Percentiles rank a stretch among this genome's conserved stretches.
Conservation (phyloP, 2,888 invertebrate species). For the Tromatobia lineatoria region DNA sequence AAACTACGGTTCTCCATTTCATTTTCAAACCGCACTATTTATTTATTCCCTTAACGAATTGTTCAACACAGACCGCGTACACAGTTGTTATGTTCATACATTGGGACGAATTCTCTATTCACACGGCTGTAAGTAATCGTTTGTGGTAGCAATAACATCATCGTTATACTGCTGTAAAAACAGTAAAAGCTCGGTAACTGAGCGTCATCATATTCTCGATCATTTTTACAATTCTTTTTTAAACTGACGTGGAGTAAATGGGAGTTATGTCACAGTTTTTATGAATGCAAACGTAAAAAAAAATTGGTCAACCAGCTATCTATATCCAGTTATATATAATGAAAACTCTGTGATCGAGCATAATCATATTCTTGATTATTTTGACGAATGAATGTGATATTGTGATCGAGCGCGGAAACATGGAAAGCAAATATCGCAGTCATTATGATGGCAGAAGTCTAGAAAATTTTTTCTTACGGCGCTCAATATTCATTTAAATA, state of each 20-base stretch:
- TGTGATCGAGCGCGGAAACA: no score
- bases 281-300: neutral
- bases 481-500: neutral
- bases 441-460: no score
- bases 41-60: neutral
- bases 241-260: neutral
- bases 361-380: no score
- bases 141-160: neutral
- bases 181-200: neutral
- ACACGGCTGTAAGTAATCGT: neutral
- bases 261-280: neutral
- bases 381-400: neutral
- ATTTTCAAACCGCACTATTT: neutral
- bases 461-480: neutral
- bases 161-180: neutral
- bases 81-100: neutral
- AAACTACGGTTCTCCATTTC: neutral
- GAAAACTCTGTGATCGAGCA: no score
- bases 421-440: no score
- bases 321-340: no score
- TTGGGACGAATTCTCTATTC: neutral
- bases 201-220: neutral
- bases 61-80: neutral
- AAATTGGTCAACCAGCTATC: neutral
- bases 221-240: neutral